Base-by-base conservation (phyloP, 2,113 vertebrate genomes). In the Chelonoidis abingdonii region DNA sequence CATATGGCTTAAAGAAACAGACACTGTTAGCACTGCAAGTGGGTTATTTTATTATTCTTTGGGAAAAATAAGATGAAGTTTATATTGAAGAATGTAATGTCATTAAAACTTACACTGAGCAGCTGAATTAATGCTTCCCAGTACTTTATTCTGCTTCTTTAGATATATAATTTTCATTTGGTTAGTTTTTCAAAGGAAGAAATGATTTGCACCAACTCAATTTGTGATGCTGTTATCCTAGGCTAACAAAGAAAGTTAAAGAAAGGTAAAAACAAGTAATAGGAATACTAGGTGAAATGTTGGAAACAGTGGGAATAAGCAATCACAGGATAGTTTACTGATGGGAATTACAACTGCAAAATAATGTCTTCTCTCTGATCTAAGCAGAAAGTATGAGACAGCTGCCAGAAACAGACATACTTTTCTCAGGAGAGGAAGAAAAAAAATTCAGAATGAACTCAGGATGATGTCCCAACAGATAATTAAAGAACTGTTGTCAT, bases 1-100 rank as follows among this genome's bases (percentile, higher is more conserved):
- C 97, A 90, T 88, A 95, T 92, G 97, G 96, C 85, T 35, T 35
- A 5, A 81, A 49, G 78, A 25, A 41, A 85, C 65, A 11, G 27
- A 3, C 41, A 24, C 65, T 6, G 2, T 6, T 5, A 35, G 50
- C 10, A 1, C 2, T 0, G 75, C 52, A 17, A 25, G 1, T 3
- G 49, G n/a, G 80, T 4, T 27, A 72, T 41, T 81, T 13, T 11
- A 1, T 31, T 19, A 1, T 4, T 5, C 54, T 84, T 5, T 65
- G 17, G 65, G 80, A 35, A 29, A 19, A 41, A 89, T 0, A 29
- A 0, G 31, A 49, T 81, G 56, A 65, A 31, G 38, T 1, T n/a
- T 13, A 8, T 69, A 21, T 38, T 49, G 50, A 76, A 22, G 8
- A 19, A 47, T 53, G 16, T 80, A 52, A 21, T 84, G 35, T 44